Base-by-base conservation (phyloP, 2,113 vertebrate genomes). In the Atherinomorus stipes region DNA sequence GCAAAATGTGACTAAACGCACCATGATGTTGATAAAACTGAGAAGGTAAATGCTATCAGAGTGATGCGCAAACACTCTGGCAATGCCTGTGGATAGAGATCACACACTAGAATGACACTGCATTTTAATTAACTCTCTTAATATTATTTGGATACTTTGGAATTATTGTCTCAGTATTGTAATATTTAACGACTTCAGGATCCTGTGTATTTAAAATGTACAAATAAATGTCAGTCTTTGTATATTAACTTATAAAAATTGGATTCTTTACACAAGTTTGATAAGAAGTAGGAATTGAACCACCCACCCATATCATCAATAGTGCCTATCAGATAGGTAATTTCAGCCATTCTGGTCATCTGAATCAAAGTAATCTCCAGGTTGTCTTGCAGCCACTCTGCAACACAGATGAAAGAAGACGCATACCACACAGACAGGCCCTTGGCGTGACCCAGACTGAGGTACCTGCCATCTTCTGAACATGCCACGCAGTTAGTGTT, bases 261-360 rank as follows among this genome's bases (percentile, higher is more conserved):
- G 0, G 6, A 34, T 16, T 18, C 11, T 47, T 18, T 58, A 34
- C 34, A 37, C 38, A 26, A 10, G 0, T 26, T 59, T 53, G 8
- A 67, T 22, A 21, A 12, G 65, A 38, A 38, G 26, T 12, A 2
- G n/a, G 0, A 21, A 54, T 25, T 34, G 12, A 28, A 22, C 8
- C 16, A 78, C 85, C 5, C 80, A 98, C 96, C 97, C 90, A 94
- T 95, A 66, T 97, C 95, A 93, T 98, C 97, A 85, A 96, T 75
- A 12, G 95, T 87, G 52, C 90, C 83, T 3, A 96, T 77, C 31
- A 95, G 67, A 0, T 95, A 93, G 34, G 64, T 23, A 1, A 74
- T 77, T 0, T 66, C 89, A 56, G 89, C 87, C 64, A 95, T n/a
- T 37, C 85, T 78, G 0, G 69, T 90, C 69, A 91, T 89, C 13